A percentile compares a stretch with the other conserved stretches of the same genome.
These are phyloP conservation scores for Pseudomyrmex flavicornis DNA, from an alignment of 1,140 invertebrate genomes.

Conservation along the genomic window DNA sequence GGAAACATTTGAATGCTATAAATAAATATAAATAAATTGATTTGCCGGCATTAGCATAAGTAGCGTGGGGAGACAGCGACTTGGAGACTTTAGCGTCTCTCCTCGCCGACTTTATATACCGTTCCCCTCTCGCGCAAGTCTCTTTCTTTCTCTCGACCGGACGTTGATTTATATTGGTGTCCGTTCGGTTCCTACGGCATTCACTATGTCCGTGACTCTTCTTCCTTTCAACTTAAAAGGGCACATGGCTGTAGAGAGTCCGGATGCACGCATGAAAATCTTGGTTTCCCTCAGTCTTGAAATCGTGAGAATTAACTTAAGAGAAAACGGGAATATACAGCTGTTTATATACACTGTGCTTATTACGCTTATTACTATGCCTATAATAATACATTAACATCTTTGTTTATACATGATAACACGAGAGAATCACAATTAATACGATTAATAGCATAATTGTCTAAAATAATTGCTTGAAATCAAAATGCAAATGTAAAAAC, in stretches of 20 bases:
- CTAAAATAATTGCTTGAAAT: too few species aligned
- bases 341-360: too few species aligned
- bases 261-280: slow-evolving; percentile 36
- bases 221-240: slow-evolving; percentile 74
- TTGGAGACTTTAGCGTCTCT: slow-evolving; percentile 6
- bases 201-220: slow-evolving; percentile 38
- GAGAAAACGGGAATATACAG: neutral
- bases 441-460: too few species aligned
- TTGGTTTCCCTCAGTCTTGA: slow-evolving; percentile 38
- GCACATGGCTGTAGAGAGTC: slow-evolving; percentile 50
- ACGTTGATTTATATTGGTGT: slow-evolving; percentile 71
- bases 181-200: slow-evolving; percentile 65
- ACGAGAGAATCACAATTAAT: too few species aligned
- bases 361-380: too few species aligned
- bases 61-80: slow-evolving; percentile 61
- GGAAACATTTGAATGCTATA: slow-evolving; percentile 81
- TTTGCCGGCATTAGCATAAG: slow-evolving; percentile 81
- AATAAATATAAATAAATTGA: slow-evolving; percentile 82
- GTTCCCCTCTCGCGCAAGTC: slow-evolving; percentile 9
- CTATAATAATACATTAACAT: too few species aligned
- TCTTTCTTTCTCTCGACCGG: neutral
- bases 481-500: too few species aligned
- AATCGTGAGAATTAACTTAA: slow-evolving; percentile 69
- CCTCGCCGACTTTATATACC: slow-evolving; percentile 46
- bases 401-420: too few species aligned